A percentile compares a stretch with the other conserved stretches of the same genome.
phyloP scores from a whole-genome alignment of 1,140 invertebrate species.

The Pseudachorutes palmiensis region DNA sequence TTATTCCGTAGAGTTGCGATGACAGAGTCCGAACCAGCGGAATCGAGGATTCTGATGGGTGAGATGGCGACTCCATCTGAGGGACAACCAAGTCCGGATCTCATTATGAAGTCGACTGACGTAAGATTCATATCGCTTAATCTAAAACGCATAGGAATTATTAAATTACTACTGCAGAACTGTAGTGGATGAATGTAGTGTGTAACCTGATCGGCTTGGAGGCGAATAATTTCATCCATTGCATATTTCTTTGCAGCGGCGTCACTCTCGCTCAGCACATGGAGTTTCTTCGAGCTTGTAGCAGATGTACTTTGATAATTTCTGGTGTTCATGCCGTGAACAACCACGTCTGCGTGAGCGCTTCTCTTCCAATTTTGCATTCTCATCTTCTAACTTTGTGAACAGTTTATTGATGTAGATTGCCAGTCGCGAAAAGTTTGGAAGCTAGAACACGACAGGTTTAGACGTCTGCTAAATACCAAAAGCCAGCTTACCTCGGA shows the following conservation, averaged over 20 bases:
- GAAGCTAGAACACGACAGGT: not conserved
- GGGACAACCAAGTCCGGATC: not conserved
- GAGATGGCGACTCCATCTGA: not conserved
- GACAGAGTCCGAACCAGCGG: not conserved
- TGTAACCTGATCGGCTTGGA: not conserved
- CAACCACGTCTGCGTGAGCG: too few relatives aligned
- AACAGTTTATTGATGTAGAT: too few relatives aligned
- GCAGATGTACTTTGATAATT: not conserved
- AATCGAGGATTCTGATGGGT: not conserved
- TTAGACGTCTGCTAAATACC: not conserved
- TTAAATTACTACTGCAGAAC: not conserved
- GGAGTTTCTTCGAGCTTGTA: too few relatives aligned
- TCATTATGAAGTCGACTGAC: not conserved
- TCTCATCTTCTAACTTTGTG: too few relatives aligned
- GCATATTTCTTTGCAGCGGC: not conserved
- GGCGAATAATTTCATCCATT: slow-evolving; percentile 2
- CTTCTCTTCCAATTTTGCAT: too few relatives aligned
- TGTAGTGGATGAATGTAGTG: not conserved
- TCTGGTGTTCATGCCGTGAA: too few relatives aligned
- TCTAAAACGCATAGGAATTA: not conserved
- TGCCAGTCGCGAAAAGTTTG: too few relatives aligned
- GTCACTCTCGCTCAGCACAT: not conserved
- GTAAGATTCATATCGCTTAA: not conserved
- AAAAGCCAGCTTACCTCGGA: not conserved
- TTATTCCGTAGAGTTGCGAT: not conserved